phyloP scores from a whole-genome alignment of 2,888 invertebrate genomes.

The Andrena fulva region DNA sequence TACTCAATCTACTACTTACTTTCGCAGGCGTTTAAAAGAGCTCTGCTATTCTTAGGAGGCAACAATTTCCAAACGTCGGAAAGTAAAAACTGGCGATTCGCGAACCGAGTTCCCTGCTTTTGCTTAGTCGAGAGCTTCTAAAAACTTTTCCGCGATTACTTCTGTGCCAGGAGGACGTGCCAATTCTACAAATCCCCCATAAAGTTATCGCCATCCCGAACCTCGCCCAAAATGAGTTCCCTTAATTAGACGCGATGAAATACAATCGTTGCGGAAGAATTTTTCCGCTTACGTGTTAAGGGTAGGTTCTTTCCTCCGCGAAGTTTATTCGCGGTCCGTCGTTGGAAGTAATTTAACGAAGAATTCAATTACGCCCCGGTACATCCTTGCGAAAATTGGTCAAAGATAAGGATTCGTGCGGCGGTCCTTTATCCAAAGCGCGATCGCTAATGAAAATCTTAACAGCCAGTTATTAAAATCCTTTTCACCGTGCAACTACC shows the following conservation, averaged over 20 bases:
- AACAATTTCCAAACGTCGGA: background rate
- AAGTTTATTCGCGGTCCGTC: background rate
- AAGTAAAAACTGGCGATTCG: background rate
- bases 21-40: background rate
- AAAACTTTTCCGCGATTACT: slow-evolving; percentile 8
- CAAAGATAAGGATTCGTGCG: background rate
- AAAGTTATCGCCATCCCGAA: slow-evolving; percentile 13
- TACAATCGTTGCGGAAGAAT: slow-evolving; percentile 4
- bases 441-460: slow-evolving; percentile 27
- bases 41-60: background rate
- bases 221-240: background rate
- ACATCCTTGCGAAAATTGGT: slow-evolving; percentile 8
- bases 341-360: background rate
- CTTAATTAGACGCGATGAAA: background rate
- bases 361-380: slow-evolving; percentile 22
- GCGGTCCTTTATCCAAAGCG: background rate
- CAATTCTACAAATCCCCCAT: slow-evolving; percentile 28
- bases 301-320: background rate
- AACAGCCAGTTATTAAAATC: slow-evolving; percentile 20
- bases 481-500: slow-evolving; percentile 8
- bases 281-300: slow-evolving; percentile 22
- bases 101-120: background rate
- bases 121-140: background rate
- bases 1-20: background rate
- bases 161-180: background rate